Evolutionary conservation across 2,797 vertebrate genomes (phyloP), one percentile per base, ranked within the genome.

Genomic region (Sphenopsis melanotis): DNA sequence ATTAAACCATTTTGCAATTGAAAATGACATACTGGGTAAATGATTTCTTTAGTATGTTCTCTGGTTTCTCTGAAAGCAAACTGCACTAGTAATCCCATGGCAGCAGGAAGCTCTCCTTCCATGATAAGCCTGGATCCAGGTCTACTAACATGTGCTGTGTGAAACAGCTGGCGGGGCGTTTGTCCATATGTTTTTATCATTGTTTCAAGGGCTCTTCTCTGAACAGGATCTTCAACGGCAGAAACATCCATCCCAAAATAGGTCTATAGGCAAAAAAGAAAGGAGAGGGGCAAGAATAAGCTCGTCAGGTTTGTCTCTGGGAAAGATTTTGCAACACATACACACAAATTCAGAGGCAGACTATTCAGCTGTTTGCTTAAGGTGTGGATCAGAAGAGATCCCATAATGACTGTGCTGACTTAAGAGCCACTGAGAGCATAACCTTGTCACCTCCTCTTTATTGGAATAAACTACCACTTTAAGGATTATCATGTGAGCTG

Each of bases 171-270:
- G 15, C 99, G 98, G 60, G 99, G 99, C 0, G 99, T 99, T 96
- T 99, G 99, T 49, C 99, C 99, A 0, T 99, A 99, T 0, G 99
- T 99, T 97, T 99, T 99, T 94, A 99, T 99, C 99, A 99, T 99
- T 34, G 99, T 99, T 97, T 99, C 99, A 72, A 99, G 98, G 11
- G 99, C 99, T 47, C 99, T 98, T 64, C 99, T 98, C 97, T 99
- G 99, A 71, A 99, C 99, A 3, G 99, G 98, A 95, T 99, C 99
- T 95, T 99, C 99, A 49, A 99, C 99, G 11, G 99, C 98, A 21
- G 99, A 99, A 52, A 99, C 99, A 53, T 99, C 99, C 99, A 99
- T 99, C 64, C 99, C 99, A 95, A 99, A 99, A 81, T 99, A 99
- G 1, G 99, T 99, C 99, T 99, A 96, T 17, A 88, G 57, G 4